phyloP scores from a whole-genome alignment of 2,113 vertebrate species.

The Aspiorhynchus laticeps region DNA sequence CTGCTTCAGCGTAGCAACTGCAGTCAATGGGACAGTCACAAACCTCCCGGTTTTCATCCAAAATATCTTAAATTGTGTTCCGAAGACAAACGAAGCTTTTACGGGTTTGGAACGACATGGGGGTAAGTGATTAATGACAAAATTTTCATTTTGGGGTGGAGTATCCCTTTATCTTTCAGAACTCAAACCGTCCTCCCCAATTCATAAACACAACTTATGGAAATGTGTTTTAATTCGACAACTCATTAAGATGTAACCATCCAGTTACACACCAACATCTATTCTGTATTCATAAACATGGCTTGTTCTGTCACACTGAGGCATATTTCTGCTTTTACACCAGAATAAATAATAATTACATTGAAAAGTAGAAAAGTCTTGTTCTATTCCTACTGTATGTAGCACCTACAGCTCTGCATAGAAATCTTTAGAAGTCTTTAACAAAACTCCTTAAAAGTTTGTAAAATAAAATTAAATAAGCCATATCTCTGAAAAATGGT shows the following conservation, averaged over 20 bases:
- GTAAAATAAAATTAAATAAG: background rate
- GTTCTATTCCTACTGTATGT: background rate
- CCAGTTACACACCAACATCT: background rate
- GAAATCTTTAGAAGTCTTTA: background rate
- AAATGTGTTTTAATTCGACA: background rate
- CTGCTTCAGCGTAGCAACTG: too few species aligned
- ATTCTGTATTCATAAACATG: background rate
- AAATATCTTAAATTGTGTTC: too few species aligned
- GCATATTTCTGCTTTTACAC: background rate
- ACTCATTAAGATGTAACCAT: background rate
- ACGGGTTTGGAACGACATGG: too few species aligned
- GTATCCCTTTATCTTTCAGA: too few species aligned
- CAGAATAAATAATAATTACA: background rate
- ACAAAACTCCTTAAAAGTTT: background rate
- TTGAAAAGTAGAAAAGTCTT: background rate
- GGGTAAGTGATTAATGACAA: too few species aligned
- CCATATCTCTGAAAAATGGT: background rate
- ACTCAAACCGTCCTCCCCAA: background rate
- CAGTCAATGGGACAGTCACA: too few species aligned
- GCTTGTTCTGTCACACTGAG: background rate
- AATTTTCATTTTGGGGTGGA: too few species aligned
- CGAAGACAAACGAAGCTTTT: too few species aligned
- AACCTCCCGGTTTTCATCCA: too few species aligned
- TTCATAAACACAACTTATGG: background rate
- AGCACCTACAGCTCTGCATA: background rate